Percentiles rank a stretch among this genome's conserved stretches.
phyloP scores from a whole-genome alignment of 2,113 vertebrate species.

The Corydoras sp. region DNA sequence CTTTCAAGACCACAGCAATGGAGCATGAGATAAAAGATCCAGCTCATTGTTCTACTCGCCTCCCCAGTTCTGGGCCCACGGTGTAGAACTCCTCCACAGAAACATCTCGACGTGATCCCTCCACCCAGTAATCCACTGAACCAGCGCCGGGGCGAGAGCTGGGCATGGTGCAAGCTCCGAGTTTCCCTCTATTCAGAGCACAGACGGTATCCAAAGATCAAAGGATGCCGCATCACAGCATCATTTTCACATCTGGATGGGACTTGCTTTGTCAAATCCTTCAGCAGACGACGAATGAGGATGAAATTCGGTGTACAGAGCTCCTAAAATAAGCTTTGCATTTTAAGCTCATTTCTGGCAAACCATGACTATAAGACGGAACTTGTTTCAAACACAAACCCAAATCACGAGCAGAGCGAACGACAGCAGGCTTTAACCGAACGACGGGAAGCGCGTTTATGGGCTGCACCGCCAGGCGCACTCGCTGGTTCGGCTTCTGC shows the following conservation, averaged over 20 bases:
- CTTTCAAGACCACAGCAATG: too few species aligned
- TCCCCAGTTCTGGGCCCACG: slow-evolving; percentile 68
- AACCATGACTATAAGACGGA: slow-evolving; percentile 15
- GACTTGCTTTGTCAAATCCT: neutral
- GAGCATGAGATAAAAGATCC: neutral
- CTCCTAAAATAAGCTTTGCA: slow-evolving; percentile 17
- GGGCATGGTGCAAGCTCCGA: slow-evolving; percentile 62
- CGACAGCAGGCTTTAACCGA: neutral
- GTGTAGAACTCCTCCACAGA: slow-evolving; percentile 73
- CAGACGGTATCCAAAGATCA: slow-evolving; percentile 31
- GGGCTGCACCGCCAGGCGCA: too few species aligned
- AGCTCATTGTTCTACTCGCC: slow-evolving; percentile 49
- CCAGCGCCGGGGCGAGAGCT: slow-evolving; percentile 65
- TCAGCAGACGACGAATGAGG: neutral
- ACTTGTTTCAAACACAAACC: neutral
- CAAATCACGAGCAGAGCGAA: neutral
- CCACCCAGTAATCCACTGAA: slow-evolving; percentile 76
- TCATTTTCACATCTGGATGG: slow-evolving; percentile 16
- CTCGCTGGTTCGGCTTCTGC: too few species aligned
- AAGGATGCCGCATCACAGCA: slow-evolving; percentile 20
- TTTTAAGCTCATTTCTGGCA: slow-evolving; percentile 25
- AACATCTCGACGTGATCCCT: slow-evolving; percentile 73
- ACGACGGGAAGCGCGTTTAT: too few species aligned
- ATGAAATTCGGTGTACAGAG: neutral
- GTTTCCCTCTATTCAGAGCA: slow-evolving; percentile 11